phyloP scores from a whole-genome alignment of 2,113 vertebrate genomes.

The Ochotona princeps region DNA sequence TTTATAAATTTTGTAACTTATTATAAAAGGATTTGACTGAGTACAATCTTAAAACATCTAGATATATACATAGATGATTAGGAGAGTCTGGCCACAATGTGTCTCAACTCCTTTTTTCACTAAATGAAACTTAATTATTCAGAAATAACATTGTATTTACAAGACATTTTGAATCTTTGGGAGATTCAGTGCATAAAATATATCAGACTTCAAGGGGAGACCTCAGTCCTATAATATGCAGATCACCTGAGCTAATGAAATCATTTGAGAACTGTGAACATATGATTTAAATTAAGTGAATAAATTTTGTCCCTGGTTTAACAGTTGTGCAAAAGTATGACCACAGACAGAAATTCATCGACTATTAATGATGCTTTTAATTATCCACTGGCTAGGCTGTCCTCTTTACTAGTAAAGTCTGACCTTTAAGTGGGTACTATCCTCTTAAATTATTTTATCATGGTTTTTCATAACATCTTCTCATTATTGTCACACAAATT shows the following conservation, averaged over 20 bases:
- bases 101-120: not conserved
- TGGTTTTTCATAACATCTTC: slow-evolving; percentile 52
- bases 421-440: slow-evolving; percentile 74
- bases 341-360: slow-evolving; percentile 54
- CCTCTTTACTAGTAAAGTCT: slow-evolving; percentile 70
- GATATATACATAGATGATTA: not conserved
- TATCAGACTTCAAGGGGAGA: slow-evolving; percentile 34
- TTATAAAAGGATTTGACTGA: not conserved
- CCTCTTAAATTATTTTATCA: slow-evolving; percentile 71
- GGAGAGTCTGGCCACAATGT: not conserved
- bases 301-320: slow-evolving; percentile 57
- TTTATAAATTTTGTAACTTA: not conserved
- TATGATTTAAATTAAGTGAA: slow-evolving; percentile 76
- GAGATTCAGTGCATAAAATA: slow-evolving; percentile 25
- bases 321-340: slow-evolving; percentile 44
- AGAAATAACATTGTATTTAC: slow-evolving; percentile 26
- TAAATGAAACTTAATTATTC: slow-evolving; percentile 46
- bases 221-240: slow-evolving; percentile 6
- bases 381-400: slow-evolving; percentile 63
- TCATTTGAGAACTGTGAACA: slow-evolving; percentile 33
- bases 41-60: not conserved
- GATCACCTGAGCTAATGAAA: slow-evolving; percentile 65
- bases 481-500: slow-evolving; percentile 55
- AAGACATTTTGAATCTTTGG: not conserved
- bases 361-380: slow-evolving; percentile 79